Base-by-base conservation (phyloP, 2,113 vertebrate species). In the Ciconia boyciana region DNA sequence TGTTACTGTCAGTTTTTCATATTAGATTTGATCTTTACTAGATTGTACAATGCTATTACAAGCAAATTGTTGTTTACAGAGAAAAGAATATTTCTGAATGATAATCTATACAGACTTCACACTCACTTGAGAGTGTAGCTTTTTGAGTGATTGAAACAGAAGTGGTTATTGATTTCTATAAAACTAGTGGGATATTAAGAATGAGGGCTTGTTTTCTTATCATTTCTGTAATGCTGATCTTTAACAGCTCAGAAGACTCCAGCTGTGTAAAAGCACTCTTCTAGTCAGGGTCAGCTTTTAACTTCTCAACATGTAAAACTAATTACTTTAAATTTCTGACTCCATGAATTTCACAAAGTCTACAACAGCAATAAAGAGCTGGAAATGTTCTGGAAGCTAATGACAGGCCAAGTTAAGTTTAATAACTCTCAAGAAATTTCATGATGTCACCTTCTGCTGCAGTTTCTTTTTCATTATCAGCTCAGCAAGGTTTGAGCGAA, bases 321-420 rank as follows among this genome's bases (percentile, higher is more conserved):
- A 94, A 94, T 84, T 93, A 78, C 41, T 81, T 93, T n/a, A 84
- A 61, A 89, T 96, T 87, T 93, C 76, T 69, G 44, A n/a, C 51
- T 71, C 60, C 34, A 5, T 69, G 80, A 79, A 82, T 87, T 93
- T 79, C 34, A 65, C 36, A 43, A 61, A 34, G 36, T 72, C 65
- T 84, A 21, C 65, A 85, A 79, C 21, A 89, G 34, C 49, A 94
- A 10, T 72, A 76, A 79, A 68, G 36, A 36, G 15, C 19, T 82
- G 46, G 44, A 49, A 76, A 49, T 69, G 34, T 92, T 96, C 72
- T 92, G 60, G 61, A 83, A 95, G 36, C 2, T 94, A 87, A 87
- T 75, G 51, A 75, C 24, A 75, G 77, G 57, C 74, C 70, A 91
- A 87, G 44, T 52, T 60, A 55, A 75, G 36, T 95, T 78, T 79